Evolutionary conservation across 2,113 vertebrate species (phyloP).

Genomic region (Colius striatus): DNA sequence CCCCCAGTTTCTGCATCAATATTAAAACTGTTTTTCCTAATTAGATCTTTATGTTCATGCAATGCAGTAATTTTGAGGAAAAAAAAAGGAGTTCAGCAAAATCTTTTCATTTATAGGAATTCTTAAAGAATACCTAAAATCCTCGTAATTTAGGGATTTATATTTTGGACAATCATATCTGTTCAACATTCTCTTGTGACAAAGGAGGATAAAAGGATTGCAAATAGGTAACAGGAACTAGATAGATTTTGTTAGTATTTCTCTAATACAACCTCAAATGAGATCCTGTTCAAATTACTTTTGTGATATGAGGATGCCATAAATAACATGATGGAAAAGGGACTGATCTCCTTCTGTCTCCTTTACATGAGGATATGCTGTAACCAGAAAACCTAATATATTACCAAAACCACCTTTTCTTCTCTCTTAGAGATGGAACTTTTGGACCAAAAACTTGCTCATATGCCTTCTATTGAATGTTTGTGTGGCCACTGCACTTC

Average conservation of each 20-base stretch:
- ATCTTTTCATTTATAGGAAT: not conserved
- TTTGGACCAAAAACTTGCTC: not conserved
- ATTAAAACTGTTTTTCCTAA: slow-evolving; percentile 15
- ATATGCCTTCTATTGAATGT: not conserved
- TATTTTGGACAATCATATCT: not conserved
- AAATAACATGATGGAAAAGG: slow-evolving; percentile 2
- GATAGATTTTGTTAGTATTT: slow-evolving; percentile 16
- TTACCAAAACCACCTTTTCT: not conserved
- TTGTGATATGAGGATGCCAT: not conserved
- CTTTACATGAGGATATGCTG: not conserved
- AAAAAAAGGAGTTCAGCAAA: not conserved
- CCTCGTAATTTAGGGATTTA: not conserved
- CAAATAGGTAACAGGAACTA: slow-evolving; percentile 13
- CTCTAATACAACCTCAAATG: not conserved
- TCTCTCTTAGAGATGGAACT: not conserved
- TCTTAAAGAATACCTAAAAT: not conserved
- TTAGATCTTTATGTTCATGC: not conserved
- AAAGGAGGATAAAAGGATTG: slow-evolving; percentile 10
- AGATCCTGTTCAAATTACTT: slow-evolving; percentile 16
- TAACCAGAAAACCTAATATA: not conserved
- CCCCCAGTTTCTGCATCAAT: not conserved
- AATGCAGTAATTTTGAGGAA: not conserved
- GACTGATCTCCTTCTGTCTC: not conserved
- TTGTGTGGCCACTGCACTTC: not conserved
- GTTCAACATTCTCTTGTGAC: not conserved